Evolutionary conservation across 2,888 invertebrate species (phyloP), one percentile per base, ranked within the genome.

Genomic region (Gisinianus flammeolus): DNA sequence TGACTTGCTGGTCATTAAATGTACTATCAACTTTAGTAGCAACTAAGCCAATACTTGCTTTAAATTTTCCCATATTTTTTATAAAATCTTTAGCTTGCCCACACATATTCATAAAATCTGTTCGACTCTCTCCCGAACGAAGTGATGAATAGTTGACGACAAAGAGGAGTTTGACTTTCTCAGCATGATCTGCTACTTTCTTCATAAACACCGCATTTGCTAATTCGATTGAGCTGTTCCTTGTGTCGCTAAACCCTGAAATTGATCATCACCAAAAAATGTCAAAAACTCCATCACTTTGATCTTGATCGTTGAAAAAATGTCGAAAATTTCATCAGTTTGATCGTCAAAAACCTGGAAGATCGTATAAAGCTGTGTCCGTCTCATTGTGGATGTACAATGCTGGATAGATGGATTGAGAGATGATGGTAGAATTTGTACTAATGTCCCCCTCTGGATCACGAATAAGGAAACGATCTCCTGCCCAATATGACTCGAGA

Each of bases 171-270:
- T 72, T 72, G 22, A 72, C 72, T 22, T 28, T 30, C 10, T 12
- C 31, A 10, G 72, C 58, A 56, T 62, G 72, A 28, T 72, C 54
- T n/a, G 72, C 72, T 2, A 72, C 72, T 33, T 62, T 72, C 22
- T 72, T 72, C 72, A 72, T 58, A n/a, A 72, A 72, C 22, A 52
- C 30, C 16, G 72, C 72, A 72, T 72, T 72, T 12, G 33, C 72
- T n/a, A 72, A 58, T 31, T 72, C 72, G 26, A 72, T 62, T 2
- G 58, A 12, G n/a, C 58, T 19, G 28, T 30, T 62, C 8, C 72
- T 56, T 31, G 72, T 72, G 22, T 72, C 72, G 12, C 28, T 24
- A n/a, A 72, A 72, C n/a, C n/a, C n/a, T n/a, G n/a, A n/a, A n/a
- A n/a, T n/a, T n/a, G n/a, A n/a, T n/a, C n/a, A n/a, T n/a, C n/a